Conservation (phyloP, 1,140 invertebrate species). For the Tetramorium parvispinum region DNA sequence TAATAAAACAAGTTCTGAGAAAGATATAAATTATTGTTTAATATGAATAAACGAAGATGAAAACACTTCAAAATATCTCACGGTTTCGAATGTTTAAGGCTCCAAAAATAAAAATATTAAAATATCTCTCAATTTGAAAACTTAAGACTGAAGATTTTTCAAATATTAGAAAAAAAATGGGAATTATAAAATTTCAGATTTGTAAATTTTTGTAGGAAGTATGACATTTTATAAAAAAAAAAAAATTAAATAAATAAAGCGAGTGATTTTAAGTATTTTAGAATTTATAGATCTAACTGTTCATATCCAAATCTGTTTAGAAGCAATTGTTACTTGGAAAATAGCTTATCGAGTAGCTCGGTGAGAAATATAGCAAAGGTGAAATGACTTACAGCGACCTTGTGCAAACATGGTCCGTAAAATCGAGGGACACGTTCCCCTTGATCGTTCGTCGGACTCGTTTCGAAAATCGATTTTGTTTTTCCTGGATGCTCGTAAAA, state of each 20-base stretch:
- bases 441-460: background rate
- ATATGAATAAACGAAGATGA: background rate
- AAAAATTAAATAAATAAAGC: background rate
- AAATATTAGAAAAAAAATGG: background rate
- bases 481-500: conserved; percentile 53
- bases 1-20: background rate
- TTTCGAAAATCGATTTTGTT: conserved; percentile 55
- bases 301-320: background rate
- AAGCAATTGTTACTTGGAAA: background rate
- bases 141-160: background rate
- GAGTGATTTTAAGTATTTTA: background rate
- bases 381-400: conserved; percentile 12
- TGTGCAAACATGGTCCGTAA: conserved; percentile 11
- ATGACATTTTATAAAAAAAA: background rate
- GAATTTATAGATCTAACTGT: background rate
- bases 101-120: background rate
- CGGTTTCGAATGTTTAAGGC: background rate
- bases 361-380: background rate
- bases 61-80: background rate
- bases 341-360: background rate
- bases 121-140: background rate
- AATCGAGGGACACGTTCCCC: conserved; percentile 36
- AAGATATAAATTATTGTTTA: too few species aligned
- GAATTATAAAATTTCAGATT: background rate
- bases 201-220: background rate